Conservation (phyloP, 2,888 invertebrate species). For the Sesia apiformis region DNA sequence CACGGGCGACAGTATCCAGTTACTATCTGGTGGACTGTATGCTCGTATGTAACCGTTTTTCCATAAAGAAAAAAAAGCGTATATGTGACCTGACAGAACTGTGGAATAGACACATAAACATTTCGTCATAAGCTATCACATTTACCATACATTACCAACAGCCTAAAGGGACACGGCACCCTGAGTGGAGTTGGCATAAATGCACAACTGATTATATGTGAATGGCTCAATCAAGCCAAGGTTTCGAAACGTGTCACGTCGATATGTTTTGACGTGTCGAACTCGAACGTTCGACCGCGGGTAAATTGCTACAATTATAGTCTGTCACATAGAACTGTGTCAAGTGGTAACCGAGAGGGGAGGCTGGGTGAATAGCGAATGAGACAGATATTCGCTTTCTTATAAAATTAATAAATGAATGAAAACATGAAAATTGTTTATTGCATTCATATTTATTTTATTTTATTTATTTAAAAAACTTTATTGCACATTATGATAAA, state of each 20-base stretch:
- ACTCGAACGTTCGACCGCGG: slow-evolving; percentile 28
- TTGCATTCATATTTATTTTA: too few species aligned
- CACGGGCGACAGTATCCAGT: too few species aligned
- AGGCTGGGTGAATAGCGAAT: slow-evolving; percentile 14
- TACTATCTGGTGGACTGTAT: too few species aligned
- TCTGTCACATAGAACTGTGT: slow-evolving; percentile 59
- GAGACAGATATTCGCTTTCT: too few species aligned
- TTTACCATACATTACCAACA: slow-evolving; percentile 3
- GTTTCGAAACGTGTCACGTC: slow-evolving; percentile 51
- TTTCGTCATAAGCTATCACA: not conserved
- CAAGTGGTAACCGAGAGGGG: slow-evolving; percentile 42
- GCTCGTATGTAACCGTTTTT: too few species aligned
- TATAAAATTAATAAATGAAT: too few species aligned
- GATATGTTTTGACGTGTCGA: slow-evolving; percentile 66
- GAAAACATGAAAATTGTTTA: too few species aligned
- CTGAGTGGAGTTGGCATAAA: slow-evolving; percentile 28
- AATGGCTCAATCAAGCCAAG: slow-evolving; percentile 56
- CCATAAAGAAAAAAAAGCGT: too few species aligned
- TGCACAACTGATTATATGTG: slow-evolving; percentile 42
- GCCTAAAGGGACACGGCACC: slow-evolving; percentile 35
- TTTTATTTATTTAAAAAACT: too few species aligned
- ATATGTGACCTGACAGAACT: too few species aligned
- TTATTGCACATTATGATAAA: too few species aligned
- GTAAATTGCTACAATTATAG: slow-evolving; percentile 69
- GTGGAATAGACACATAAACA: too few species aligned